Evolutionary conservation across 2,113 vertebrate genomes (phyloP).

Genomic region (Anguilla rostrata): DNA sequence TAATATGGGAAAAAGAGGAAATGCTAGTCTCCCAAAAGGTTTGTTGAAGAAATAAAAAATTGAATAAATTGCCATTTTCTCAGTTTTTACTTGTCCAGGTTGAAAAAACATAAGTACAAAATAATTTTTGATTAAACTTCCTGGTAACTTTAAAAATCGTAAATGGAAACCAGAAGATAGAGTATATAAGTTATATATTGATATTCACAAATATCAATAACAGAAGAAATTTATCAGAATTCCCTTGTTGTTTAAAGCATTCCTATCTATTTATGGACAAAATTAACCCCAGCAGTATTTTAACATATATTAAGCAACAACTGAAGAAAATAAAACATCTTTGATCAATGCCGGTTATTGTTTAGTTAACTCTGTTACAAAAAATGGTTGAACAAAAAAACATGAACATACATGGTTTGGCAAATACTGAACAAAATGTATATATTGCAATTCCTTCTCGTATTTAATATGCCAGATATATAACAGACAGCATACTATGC

Average conservation of each 20-base stretch:
- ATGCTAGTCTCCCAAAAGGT: background rate
- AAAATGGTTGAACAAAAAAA: background rate
- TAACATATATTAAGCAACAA: too few species aligned
- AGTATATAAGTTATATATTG: too few species aligned
- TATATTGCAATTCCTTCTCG: background rate
- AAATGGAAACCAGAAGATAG: too few species aligned
- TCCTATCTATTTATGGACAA: too few species aligned
- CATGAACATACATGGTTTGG: background rate
- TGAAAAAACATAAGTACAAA: too few species aligned
- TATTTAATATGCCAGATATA: background rate
- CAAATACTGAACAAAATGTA: background rate
- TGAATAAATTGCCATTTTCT: background rate
- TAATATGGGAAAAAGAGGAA: background rate
- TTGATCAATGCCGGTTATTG: background rate
- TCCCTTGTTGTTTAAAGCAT: background rate
- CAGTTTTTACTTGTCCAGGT: background rate
- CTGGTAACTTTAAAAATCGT: too few species aligned
- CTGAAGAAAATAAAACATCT: too few species aligned
- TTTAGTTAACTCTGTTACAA: background rate
- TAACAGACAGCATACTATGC: background rate
- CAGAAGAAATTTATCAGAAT: background rate
- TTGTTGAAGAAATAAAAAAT: slow-evolving; percentile 9
- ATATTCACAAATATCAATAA: too few species aligned
- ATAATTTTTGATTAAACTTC: too few species aligned
- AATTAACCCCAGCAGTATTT: background rate